Evolutionary conservation across 2,888 invertebrate species (phyloP), one percentile per base, ranked within the genome.

Genomic region (Listrodromus nycthemerus): DNA sequence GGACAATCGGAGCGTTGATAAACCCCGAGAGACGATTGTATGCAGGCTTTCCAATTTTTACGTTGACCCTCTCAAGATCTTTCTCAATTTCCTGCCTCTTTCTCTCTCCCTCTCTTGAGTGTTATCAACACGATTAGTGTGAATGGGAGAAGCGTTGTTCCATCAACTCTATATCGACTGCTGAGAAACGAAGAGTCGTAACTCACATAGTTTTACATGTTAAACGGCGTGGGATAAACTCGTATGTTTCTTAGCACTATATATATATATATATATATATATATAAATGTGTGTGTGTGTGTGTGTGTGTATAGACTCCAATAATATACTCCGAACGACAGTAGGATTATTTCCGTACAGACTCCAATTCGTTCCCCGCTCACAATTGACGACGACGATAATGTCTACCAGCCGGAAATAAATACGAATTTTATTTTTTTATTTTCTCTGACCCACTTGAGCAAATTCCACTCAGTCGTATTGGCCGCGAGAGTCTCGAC

Each of bases 321-420:
- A 63, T 45, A 73, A 65, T 70, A 65, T 63, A 71, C 37, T 71
- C 79, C 5, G 48, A 75, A 75, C 70, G 37, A 73, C 75, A 71
- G 61, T 37, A 65, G 66, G 70, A 65, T 79, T 65, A 79, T 79
- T 79, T 79, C 75, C 70, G 83, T 70, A 48, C 74, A 13, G 74
- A 66, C 76, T 78, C 55, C 69, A 82, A 70, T 79, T 71, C 45
- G 27, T 55, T 58, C 70, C 70, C 55, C 70, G 74, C 65, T 55
- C 37, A 30, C 79, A 83, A 83, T 83, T 83, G 75, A 65, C 74
- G 75, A 79, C 55, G 79, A 30, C 75, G 75, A 71, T 71, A 75
- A 75, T 75, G 52, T 41, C 48, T 48, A 75, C 27, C 79, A 55
- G 69, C 70, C 83, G 79, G 79, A 83, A 83, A 83, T 83, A 83